phyloP scores from a whole-genome alignment of 2,113 vertebrate species.

The Melospiza georgiana region DNA sequence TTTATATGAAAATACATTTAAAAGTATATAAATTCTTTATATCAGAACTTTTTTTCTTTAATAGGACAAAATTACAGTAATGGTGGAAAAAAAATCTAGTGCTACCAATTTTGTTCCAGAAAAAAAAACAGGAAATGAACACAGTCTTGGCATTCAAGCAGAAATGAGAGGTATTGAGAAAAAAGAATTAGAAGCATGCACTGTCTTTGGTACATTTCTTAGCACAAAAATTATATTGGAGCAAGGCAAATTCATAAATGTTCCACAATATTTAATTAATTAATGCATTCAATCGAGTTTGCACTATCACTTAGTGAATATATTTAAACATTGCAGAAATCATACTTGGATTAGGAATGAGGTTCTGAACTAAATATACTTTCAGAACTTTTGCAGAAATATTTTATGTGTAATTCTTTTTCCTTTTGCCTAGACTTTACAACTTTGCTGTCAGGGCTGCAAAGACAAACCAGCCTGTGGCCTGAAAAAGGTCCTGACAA shows the following conservation, averaged over 20 bases:
- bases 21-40: not conserved
- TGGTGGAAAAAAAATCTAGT: not conserved
- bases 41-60: not conserved
- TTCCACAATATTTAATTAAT: not conserved
- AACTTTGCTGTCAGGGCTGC: not conserved
- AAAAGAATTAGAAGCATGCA: not conserved
- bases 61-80: not conserved
- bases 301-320: not conserved
- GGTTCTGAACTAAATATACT: not conserved
- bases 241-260: not conserved
- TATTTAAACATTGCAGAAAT: not conserved
- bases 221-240: not conserved
- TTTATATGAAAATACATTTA: not conserved
- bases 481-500: not conserved
- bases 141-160: not conserved
- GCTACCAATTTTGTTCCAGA: not conserved
- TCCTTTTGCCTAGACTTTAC: not conserved
- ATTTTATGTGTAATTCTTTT: not conserved
- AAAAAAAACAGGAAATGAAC: not conserved
- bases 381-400: not conserved
- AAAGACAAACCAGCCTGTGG: not conserved
- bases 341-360: not conserved
- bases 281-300: not conserved
- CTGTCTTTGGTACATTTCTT: not conserved
- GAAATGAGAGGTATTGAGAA: not conserved